These are phyloP conservation scores for Acheta domesticus DNA, from an alignment of 2,888 invertebrate genomes.

Conservation along the genomic window DNA sequence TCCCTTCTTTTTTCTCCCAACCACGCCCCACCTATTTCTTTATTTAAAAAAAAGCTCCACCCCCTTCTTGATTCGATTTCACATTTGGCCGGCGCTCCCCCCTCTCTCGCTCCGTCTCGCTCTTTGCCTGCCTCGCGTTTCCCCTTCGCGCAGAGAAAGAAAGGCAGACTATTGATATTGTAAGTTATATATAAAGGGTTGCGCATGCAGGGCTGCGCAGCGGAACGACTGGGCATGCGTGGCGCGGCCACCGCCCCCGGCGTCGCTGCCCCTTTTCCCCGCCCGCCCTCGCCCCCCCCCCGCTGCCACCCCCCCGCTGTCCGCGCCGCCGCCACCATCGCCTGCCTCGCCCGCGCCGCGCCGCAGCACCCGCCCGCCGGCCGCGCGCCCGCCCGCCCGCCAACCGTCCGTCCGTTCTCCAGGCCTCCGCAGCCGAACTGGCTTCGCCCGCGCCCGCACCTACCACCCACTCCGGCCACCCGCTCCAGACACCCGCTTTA, in stretches of 20 bases:
- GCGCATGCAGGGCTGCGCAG: slow-evolving; percentile 3
- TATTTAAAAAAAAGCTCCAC: slow-evolving; percentile 4
- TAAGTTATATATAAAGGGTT: slow-evolving; percentile 18
- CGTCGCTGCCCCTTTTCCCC: neutral
- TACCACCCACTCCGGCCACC: neutral
- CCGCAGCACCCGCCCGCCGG: neutral
- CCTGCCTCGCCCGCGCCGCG: neutral
- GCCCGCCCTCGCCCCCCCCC: neutral
- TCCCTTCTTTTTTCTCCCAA: neutral
- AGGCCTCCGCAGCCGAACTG: neutral
- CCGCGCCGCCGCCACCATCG: neutral
- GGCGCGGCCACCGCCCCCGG: neutral
- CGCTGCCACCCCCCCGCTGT: neutral
- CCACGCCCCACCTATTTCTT: slow-evolving; percentile 9
- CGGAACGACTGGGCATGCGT: neutral
- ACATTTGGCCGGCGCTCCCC: neutral
- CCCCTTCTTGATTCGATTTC: neutral
- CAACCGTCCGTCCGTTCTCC: neutral
- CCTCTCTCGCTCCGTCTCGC: neutral
- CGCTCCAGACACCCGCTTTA: no score
- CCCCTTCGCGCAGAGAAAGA: neutral
- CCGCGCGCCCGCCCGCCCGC: neutral
- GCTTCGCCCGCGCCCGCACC: neutral
- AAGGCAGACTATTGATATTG: slow-evolving; percentile 11
- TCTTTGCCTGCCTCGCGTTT: neutral